Base-by-base conservation (phyloP, 2,113 vertebrate genomes). In the Cisticola juncidis region DNA sequence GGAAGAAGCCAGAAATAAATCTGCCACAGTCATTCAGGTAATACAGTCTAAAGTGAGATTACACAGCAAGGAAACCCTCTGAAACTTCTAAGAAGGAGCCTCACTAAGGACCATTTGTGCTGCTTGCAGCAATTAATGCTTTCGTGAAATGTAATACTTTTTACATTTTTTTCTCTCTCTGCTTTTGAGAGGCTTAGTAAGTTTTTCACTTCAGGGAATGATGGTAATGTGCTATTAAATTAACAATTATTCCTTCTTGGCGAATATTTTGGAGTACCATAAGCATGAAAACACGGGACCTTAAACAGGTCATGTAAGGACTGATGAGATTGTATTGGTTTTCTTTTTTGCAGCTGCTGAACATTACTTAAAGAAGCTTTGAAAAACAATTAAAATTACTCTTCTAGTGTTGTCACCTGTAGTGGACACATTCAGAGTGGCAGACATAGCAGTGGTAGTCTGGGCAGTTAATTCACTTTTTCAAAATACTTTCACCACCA, bases 1-100 rank as follows among this genome's bases (percentile, higher is more conserved):
- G 56, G 95, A 97, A 36, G 97, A 97, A 94, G 51, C 92, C 66
- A 98, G 94, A 80, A 94, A 87, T 60, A 65, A 94, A 78, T 98
- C 99, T 48, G 98, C 99, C 42, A 95, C 80, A 5, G 19, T 98
- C 72, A 98, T 99, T 94, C 99, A 99, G 98, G 99, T 99, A 94
- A 61, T 47, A 76, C 5, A 81, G 78, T 64, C 21, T 33, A 57
- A 88, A 86, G 11, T 60, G 7, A 78, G 42, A 57, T 58, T 64
- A 35, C 44, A 68, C 8, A 36, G 12, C 28, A 56, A 61, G 62
- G 53, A 61, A 71, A 13, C 6, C 5, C 35, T 51, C 47, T 82
- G 69, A 77, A 94, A 73, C 40, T 4, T 82, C 4, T 73, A 57
- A 81, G 57, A 38, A 38, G 35, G 31, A 45, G 5, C 6, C 28